Conservation (phyloP, 2,113 vertebrate species). For the Notarius quadriscutis region DNA sequence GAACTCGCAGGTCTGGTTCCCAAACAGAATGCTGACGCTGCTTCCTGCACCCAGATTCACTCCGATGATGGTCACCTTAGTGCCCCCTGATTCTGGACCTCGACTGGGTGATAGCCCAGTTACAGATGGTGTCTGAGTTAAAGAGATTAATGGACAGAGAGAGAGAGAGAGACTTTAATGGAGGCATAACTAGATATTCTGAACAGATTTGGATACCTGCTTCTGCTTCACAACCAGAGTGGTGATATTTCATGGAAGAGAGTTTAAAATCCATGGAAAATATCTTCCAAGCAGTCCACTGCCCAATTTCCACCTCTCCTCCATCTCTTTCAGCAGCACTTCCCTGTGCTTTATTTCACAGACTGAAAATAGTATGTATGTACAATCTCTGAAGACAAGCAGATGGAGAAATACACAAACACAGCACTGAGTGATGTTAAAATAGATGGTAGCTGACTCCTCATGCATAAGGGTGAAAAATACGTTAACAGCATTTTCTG, state of each 20-base stretch:
- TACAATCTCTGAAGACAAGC: conserved; percentile 47
- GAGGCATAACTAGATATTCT: neutral
- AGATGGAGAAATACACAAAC: conserved; percentile 62
- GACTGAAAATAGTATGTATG: conserved; percentile 59
- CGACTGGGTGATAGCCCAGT: conserved; percentile 83
- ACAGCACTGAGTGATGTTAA: conserved; percentile 50
- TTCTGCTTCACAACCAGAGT: neutral
- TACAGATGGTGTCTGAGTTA: conserved; percentile 82
- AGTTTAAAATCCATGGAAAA: conserved; percentile 15
- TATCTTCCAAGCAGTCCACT: neutral
- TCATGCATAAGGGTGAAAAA: conserved; percentile 37
- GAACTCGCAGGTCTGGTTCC: conserved; percentile 96
- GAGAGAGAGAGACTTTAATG: neutral
- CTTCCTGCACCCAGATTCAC: conserved; percentile 91
- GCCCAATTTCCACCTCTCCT: neutral
- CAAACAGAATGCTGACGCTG: conserved; percentile 84
- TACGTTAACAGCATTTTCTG: conserved; percentile 51
- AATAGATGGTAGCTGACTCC: conserved; percentile 29
- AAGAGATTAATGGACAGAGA: conserved; percentile 36
- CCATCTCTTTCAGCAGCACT: conserved; percentile 11
- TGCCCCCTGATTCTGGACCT: conserved; percentile 94
- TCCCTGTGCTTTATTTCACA: conserved; percentile 36
- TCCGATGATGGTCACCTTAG: conserved; percentile 91
- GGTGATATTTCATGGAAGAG: conserved; percentile 18
- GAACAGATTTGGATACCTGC: neutral